A percentile compares a stretch with the other conserved stretches of the same genome.
These are phyloP conservation scores for Lacerta bilineata DNA, from an alignment of 2,797 vertebrate genomes.

Conservation along the genomic window DNA sequence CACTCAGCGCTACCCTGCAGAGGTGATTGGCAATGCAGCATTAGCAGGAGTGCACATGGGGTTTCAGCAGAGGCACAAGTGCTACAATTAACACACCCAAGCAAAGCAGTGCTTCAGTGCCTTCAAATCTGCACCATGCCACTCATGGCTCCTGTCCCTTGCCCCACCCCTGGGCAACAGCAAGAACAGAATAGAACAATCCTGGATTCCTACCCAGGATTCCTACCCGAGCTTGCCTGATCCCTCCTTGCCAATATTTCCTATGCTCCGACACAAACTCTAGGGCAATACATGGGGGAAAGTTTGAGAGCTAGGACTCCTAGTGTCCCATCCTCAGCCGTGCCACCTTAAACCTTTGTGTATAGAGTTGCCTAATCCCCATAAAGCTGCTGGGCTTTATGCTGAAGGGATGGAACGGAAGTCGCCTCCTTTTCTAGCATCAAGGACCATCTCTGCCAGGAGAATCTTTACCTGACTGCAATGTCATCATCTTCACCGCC, in stretches of 20 bases:
- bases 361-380: neutral
- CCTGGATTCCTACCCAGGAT: neutral
- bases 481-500: slow-evolving; percentile 78
- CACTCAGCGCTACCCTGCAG: slow-evolving; percentile 84
- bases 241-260: neutral
- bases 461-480: slow-evolving; percentile 33
- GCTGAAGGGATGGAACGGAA: neutral
- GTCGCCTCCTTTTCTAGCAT: neutral
- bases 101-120: neutral
- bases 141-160: no score
- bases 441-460: neutral
- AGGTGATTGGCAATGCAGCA: neutral
- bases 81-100: neutral
- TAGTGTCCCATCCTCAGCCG: neutral
- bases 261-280: neutral
- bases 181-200: neutral
- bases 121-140: neutral
- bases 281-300: neutral
- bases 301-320: neutral
- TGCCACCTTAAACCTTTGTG: neutral
- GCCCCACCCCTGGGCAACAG: neutral
- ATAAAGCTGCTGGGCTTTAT: neutral
- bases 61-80: neutral
- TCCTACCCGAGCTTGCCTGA: neutral
- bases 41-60: neutral